phyloP scores from a whole-genome alignment of 2,797 vertebrate species.

The Gymnocypris eckloni region DNA sequence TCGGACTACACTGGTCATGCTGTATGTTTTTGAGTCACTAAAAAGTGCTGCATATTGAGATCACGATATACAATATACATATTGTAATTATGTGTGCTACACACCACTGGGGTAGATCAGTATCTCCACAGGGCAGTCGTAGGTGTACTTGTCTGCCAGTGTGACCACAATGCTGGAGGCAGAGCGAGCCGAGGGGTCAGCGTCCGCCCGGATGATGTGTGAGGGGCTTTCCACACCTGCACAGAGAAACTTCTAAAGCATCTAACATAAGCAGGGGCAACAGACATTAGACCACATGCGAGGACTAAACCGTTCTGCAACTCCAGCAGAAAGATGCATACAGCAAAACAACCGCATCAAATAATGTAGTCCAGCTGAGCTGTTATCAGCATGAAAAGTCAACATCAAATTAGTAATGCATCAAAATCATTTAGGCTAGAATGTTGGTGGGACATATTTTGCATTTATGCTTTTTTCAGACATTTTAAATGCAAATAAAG shows the following conservation, averaged over 20 bases:
- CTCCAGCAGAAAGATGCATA: neutral
- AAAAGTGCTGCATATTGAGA: neutral
- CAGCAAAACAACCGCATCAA: neutral
- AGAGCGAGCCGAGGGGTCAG: slow-evolving; percentile 86
- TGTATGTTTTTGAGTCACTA: neutral
- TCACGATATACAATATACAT: neutral
- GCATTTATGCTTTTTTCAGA: neutral
- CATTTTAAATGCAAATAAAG: neutral
- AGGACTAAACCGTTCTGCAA: neutral
- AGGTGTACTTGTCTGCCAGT: slow-evolving; percentile 93
- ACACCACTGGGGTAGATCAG: slow-evolving; percentile 94
- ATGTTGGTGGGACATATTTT: neutral
- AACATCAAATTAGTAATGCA: neutral
- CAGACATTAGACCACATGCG: slow-evolving; percentile 43
- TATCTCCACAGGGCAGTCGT: slow-evolving; percentile 94
- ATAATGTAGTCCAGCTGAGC: neutral
- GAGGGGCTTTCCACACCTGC: slow-evolving; percentile 96
- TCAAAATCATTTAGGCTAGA: neutral
- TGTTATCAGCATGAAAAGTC: neutral
- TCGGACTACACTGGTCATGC: neutral
- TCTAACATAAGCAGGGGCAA: slow-evolving; percentile 48
- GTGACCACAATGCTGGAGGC: slow-evolving; percentile 91
- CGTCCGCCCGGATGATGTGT: slow-evolving; percentile 92
- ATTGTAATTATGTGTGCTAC: slow-evolving; percentile 55
- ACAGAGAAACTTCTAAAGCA: slow-evolving; percentile 44